phyloP scores from a whole-genome alignment of 2,113 vertebrate species.

The Polypterus bichir region DNA sequence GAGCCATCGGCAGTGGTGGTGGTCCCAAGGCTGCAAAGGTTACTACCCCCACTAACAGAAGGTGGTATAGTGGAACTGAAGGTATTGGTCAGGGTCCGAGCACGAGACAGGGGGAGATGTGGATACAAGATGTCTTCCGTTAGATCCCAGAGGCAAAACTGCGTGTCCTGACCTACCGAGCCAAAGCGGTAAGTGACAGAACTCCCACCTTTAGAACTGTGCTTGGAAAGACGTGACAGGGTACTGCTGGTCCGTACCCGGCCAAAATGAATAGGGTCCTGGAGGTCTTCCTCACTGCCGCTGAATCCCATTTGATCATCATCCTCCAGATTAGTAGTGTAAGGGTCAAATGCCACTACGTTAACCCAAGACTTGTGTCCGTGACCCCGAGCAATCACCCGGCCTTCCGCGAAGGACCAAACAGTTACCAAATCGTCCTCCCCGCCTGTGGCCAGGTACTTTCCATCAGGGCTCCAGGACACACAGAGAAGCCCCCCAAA shows the following conservation, averaged over 20 bases:
- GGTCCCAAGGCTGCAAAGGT: conserved; percentile 16
- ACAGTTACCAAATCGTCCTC: conserved; percentile 85
- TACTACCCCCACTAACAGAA: conserved; percentile 44
- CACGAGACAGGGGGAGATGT: conserved; percentile 54
- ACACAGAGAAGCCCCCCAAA: conserved; percentile 82
- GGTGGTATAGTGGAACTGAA: conserved; percentile 39
- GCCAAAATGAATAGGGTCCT: conserved; percentile 40
- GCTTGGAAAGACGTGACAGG: conserved; percentile 60
- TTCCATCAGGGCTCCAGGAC: conserved; percentile 83
- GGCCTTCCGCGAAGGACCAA: conserved; percentile 74
- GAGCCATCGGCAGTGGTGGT: conserved; percentile 2
- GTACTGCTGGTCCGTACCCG: conserved; percentile 61
- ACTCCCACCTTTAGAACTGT: conserved; percentile 47
- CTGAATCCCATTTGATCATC: conserved; percentile 49
- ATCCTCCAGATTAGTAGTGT: conserved; percentile 62
- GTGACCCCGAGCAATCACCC: conserved; percentile 73
- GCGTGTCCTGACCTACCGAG: conserved; percentile 81
- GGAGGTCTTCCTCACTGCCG: conserved; percentile 55
- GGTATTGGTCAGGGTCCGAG: conserved; percentile 58
- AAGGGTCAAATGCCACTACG: conserved; percentile 80
- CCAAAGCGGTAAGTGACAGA: conserved; percentile 75
- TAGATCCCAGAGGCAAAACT: conserved; percentile 86
- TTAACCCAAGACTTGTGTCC: conserved; percentile 93
- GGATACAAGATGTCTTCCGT: conserved; percentile 71
- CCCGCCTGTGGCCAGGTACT: conserved; percentile 74